These are phyloP conservation scores for Epistrophe grossulariae DNA, from an alignment of 2,888 invertebrate species.

Conservation along the genomic window DNA sequence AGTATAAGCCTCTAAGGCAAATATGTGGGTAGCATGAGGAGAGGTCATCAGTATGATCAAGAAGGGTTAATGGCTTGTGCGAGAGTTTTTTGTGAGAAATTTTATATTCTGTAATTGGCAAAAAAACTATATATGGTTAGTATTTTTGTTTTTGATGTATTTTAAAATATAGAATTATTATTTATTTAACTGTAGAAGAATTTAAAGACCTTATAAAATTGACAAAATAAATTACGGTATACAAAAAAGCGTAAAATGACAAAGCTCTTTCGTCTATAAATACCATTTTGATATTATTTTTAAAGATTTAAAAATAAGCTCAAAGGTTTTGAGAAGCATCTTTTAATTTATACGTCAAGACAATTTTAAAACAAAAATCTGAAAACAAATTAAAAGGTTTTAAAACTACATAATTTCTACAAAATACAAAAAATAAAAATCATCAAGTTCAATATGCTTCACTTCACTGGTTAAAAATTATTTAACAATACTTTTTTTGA, in stretches of 20 bases:
- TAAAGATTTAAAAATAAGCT: not conserved
- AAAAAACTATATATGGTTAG: not conserved
- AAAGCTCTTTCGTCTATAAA: conserved; percentile 5
- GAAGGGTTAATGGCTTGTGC: conserved; percentile 65
- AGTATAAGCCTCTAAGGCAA: conserved; percentile 26
- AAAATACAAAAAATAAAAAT: not conserved
- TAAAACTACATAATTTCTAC: no score
- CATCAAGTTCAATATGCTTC: not conserved
- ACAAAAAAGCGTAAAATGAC: not conserved
- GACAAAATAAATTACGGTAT: not conserved
- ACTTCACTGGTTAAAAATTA: not conserved
- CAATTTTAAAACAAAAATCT: no score
- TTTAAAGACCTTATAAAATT: not conserved
- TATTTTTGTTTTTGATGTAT: not conserved
- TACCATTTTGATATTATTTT: not conserved
- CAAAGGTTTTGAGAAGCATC: not conserved
- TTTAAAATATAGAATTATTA: not conserved
- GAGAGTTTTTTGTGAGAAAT: conserved; percentile 26
- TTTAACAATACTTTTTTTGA: no score
- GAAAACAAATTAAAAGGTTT: no score
- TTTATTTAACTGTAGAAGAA: no score
- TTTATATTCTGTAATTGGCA: conserved; percentile 17
- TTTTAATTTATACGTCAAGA: not conserved
- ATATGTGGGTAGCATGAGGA: conserved; percentile 3
- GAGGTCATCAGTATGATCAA: conserved; percentile 66